Base-by-base conservation (phyloP, 1,140 invertebrate genomes). In the Riptortus pedestris region DNA sequence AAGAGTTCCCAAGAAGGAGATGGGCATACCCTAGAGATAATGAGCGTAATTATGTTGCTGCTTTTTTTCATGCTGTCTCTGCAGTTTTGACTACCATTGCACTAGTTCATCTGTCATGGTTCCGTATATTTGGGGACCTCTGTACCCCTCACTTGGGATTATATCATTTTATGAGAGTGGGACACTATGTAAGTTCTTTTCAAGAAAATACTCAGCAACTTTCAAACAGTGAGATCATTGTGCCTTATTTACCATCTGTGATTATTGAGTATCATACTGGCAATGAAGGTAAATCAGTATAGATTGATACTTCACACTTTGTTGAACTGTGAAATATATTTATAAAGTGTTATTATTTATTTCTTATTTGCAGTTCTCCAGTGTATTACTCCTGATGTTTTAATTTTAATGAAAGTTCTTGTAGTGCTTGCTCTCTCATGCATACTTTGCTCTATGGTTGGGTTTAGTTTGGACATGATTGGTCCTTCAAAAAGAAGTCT, bases 341-440 rank as follows among this genome's bases (percentile, higher is more conserved):
- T n/a, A n/a, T n/a, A n/a, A n/a, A n/a, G n/a, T n/a, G n/a, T n/a
- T n/a, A n/a, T n/a, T n/a, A n/a, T n/a, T n/a, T n/a, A 55, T 55
- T 51, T 60, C 55, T 62, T 29, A 69, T 66, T 77, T 77, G 60
- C 72, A 79, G 79, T 73, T 64, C 74, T 76, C 20, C 73, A 73
- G 29, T 80, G 79, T 65, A 74, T 76, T 18, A 78, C 78, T 29
- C 72, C 74, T 61, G 74, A 78, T 69, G 74, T 78, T 16, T 76
- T 78, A 38, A 76, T 74, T 33, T 72, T 79, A 0, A 79, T 80
- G 77, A 73, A 77, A 68, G 71, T 79, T 45, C 71, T 80, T 14
- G 78, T 79, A 67, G 67, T 80, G 27, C 67, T 80, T 28, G 79
- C 77, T 64, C 78, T 80, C 65, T 74, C 80, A 73, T 75, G 79